Base-by-base conservation (phyloP, 2,888 invertebrate species). In the Pharmacophagus antenor region DNA sequence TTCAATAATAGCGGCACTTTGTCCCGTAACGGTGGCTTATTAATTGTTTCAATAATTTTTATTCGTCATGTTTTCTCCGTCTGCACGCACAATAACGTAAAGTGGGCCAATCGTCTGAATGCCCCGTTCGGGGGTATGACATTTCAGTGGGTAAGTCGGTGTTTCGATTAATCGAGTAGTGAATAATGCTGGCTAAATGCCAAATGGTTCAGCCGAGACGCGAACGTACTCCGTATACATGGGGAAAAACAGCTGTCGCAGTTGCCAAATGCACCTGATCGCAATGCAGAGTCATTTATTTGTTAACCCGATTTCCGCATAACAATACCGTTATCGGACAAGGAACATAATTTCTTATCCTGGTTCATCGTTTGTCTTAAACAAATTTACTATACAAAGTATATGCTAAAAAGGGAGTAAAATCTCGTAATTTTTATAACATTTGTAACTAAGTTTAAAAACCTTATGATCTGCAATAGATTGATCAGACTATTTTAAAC, bases 61-160 rank as follows among this genome's bases (percentile, higher is more conserved):
- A 66, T 63, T 64, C 63, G 63, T 58, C 56, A 62, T 62, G 67
- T 71, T 68, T 69, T 70, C 67, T 63, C 67, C 62, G 62, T 64
- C 58, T 44, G 63, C 69, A 67, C 58, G 71, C 65, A 64, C 64
- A 69, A 70, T 71, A 15, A 71, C 63, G 66, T 72, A 62, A 72
- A 71, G 66, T 76, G 68, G 76, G 76, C 69, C 74, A 70, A 54
- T 64, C 65, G 72, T 68, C 64, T 64, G 59, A 72, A 70, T 69
- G 67, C 68, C 63, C 61, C 2, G n/a, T 66, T 58, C 1, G 64
- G 59, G n/a, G 56, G 58, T 62, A 63, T 63, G 60, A 31, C 2
- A 31, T 50, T 17, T 5, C 31, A 25, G 25, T 25, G 17, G 18
- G 31, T 15, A 31, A 31, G n/a, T 18, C 42, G 41, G 17, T 42